These are phyloP conservation scores for Calephelis nemesis DNA, from an alignment of 1,140 invertebrate genomes.

Conservation along the genomic window DNA sequence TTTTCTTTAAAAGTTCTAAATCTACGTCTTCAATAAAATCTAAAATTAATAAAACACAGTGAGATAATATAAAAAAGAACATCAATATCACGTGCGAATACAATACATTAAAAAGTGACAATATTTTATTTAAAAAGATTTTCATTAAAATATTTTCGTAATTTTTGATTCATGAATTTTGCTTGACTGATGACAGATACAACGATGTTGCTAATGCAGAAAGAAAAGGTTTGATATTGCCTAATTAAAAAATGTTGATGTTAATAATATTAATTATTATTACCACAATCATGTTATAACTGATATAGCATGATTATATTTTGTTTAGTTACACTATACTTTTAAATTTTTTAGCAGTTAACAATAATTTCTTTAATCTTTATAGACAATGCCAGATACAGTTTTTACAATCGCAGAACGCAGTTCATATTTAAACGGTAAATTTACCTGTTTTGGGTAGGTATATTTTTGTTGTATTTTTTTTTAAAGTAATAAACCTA, in stretches of 20 bases:
- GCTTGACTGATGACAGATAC: conserved; percentile 7
- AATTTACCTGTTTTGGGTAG: too few species aligned
- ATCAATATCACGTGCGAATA: conserved; percentile 42
- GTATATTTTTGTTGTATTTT: too few species aligned
- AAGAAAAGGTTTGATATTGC: neutral
- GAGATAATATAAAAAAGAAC: conserved; percentile 39
- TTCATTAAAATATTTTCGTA: conserved; percentile 17
- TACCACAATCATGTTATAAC: neutral
- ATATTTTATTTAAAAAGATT: conserved; percentile 12
- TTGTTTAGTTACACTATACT: too few species aligned
- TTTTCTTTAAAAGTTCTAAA: conserved; percentile 24
- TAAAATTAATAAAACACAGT: conserved; percentile 26
- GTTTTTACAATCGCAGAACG: too few species aligned
- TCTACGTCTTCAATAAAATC: conserved; percentile 13
- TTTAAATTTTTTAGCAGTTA: too few species aligned
- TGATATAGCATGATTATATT: too few species aligned
- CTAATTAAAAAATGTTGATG: neutral
- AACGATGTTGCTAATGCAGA: neutral
- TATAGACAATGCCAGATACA: too few species aligned
- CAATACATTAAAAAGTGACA: conserved; percentile 14
- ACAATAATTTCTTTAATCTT: too few species aligned
- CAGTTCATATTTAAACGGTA: too few species aligned
- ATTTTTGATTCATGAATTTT: conserved; percentile 17
- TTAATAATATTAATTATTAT: neutral
- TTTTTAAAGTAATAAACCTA: too few species aligned